A percentile compares a stretch with the other conserved stretches of the same genome.
Evolutionary conservation across 2,797 vertebrate genomes (phyloP).

Genomic region (Moxostoma hubbsi): DNA sequence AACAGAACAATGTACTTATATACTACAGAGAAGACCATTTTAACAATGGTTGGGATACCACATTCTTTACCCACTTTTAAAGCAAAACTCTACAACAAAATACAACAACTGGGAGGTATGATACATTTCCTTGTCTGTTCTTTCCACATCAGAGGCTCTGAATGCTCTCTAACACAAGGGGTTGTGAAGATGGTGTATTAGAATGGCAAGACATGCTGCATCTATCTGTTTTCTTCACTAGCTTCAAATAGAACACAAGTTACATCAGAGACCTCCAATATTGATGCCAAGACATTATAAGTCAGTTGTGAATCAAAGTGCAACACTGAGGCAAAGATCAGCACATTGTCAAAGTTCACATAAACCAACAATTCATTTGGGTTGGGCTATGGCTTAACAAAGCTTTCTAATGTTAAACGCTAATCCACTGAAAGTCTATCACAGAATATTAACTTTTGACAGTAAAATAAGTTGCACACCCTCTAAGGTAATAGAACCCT

Average conservation of each 20-base stretch:
- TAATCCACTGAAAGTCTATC: neutral
- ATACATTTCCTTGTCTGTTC: too few species aligned
- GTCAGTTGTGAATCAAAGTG: conserved; percentile 55
- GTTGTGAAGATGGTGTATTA: neutral
- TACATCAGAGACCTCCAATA: conserved; percentile 25
- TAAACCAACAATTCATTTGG: conserved; percentile 45
- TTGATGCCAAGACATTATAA: conserved; percentile 21
- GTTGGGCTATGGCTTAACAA: conserved; percentile 21
- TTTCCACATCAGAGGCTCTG: too few species aligned
- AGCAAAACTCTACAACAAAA: too few species aligned
- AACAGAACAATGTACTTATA: neutral
- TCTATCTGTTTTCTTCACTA: conserved; percentile 4
- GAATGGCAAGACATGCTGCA: neutral
- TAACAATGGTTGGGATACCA: neutral
- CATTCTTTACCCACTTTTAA: too few species aligned
- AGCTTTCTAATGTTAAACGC: neutral
- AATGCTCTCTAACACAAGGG: neutral
- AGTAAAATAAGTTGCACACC: neutral
- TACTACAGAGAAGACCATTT: neutral
- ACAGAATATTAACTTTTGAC: neutral
- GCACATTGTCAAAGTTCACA: conserved; percentile 56
- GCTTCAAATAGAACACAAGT: conserved; percentile 18
- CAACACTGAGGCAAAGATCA: conserved; percentile 53
- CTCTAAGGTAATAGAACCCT: neutral
- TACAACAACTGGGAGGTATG: too few species aligned